Conservation (phyloP, 2,113 vertebrate genomes). For the Sinocyclocheilus maitianheensis region DNA sequence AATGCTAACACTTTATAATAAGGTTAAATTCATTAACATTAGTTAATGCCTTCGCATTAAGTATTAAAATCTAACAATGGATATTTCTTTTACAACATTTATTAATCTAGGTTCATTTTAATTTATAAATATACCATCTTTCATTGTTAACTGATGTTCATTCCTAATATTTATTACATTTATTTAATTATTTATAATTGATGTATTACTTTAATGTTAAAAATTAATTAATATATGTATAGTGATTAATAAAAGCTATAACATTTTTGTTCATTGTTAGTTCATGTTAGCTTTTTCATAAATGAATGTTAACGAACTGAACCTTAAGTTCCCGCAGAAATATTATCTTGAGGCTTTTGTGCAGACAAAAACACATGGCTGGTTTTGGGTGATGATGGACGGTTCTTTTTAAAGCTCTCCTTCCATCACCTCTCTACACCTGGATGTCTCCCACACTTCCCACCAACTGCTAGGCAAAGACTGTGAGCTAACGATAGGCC, state of each 20-base stretch:
- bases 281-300: background rate
- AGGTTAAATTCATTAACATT: background rate
- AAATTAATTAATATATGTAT: background rate
- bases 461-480: constrained; percentile 17
- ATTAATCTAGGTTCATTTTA: background rate
- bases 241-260: background rate
- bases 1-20: background rate
- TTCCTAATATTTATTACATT: background rate
- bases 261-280: background rate
- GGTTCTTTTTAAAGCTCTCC: background rate
- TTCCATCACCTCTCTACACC: constrained; percentile 27
- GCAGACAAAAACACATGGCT: background rate
- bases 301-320: background rate
- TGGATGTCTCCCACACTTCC: constrained; percentile 12
- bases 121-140: background rate
- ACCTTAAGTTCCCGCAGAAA: background rate
- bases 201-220: background rate
- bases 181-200: background rate
- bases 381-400: background rate
- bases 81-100: background rate
- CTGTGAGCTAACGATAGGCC: constrained; percentile 8
- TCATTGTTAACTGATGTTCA: background rate
- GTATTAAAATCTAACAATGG: background rate
- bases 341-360: background rate
- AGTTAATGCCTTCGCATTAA: background rate